A percentile compares a stretch with the other conserved stretches of the same genome.
Conservation (phyloP, 2,888 invertebrate genomes). For the Pandemis corylana region DNA sequence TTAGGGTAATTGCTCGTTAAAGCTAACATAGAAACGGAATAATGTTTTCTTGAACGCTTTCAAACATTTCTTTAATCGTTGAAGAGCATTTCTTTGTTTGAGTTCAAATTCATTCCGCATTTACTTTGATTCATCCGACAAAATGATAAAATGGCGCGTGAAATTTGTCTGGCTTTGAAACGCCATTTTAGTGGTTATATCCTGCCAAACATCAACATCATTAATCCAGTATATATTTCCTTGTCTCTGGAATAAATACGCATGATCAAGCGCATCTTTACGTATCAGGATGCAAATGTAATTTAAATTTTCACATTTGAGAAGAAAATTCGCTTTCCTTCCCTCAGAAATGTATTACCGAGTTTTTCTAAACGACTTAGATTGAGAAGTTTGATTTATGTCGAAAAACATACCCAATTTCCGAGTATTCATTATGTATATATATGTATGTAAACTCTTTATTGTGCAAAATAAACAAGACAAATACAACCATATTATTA, state of each 20-base stretch:
- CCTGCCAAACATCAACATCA: slow-evolving; percentile 16
- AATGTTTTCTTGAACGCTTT: background rate
- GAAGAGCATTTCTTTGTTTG: slow-evolving; percentile 7
- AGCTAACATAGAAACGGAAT: slow-evolving; percentile 11
- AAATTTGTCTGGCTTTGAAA: slow-evolving; percentile 11
- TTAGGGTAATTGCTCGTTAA: slow-evolving; percentile 20
- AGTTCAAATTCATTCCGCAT: background rate
- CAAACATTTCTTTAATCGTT: background rate
- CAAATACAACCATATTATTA: too few relatives aligned
- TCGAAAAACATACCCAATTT: too few relatives aligned
- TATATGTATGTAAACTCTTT: too few relatives aligned
- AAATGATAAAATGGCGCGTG: background rate
- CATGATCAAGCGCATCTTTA: background rate
- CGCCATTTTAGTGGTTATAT: background rate
- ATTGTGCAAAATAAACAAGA: too few relatives aligned
- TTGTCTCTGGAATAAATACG: background rate
- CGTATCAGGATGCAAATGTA: background rate
- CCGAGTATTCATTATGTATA: too few relatives aligned
- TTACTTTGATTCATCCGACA: slow-evolving; percentile 13
- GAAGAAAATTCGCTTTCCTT: background rate
- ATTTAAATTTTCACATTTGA: too few relatives aligned
- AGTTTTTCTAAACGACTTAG: background rate
- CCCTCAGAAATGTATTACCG: background rate
- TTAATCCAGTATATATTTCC: slow-evolving; percentile 28
- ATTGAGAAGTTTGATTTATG: too few relatives aligned